Percentiles rank a stretch among this genome's conserved stretches.
phyloP scores from a whole-genome alignment of 2,888 invertebrate genomes.

The Volucella inanis region DNA sequence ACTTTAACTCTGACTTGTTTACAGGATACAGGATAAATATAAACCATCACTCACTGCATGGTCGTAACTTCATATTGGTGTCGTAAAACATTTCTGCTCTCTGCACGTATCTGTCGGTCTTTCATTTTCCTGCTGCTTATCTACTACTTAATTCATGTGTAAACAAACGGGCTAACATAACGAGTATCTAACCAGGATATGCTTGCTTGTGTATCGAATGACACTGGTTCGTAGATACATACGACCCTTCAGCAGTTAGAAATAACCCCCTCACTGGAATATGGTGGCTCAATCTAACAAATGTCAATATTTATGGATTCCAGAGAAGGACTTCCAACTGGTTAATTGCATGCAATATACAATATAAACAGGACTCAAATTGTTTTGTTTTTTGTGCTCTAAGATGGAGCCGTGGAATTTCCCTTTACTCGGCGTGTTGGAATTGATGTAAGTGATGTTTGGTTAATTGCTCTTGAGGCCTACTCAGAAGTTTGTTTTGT shows the following conservation, averaged over 20 bases:
- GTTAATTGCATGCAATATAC: constrained; percentile 61
- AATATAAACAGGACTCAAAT: constrained; percentile 23
- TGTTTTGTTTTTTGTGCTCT: constrained; percentile 1
- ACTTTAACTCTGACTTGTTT: not conserved
- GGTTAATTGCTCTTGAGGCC: constrained; percentile 58
- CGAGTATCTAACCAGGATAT: constrained; percentile 38
- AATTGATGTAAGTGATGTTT: constrained; percentile 54
- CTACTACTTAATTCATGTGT: constrained; percentile 65
- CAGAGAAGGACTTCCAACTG: constrained; percentile 61
- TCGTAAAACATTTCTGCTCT: not conserved
- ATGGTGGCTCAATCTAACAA: constrained; percentile 65
- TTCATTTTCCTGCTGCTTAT: constrained; percentile 27
- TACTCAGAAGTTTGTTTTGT: constrained; percentile 40
- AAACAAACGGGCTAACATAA: constrained; percentile 56
- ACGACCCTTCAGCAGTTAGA: not conserved
- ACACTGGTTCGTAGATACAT: not conserved
- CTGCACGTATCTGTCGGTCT: not conserved
- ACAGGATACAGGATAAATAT: constrained; percentile 2
- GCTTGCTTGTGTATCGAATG: constrained; percentile 31
- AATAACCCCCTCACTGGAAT: not conserved
- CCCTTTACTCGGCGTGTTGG: constrained; percentile 20
- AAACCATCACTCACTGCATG: not conserved
- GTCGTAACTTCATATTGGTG: constrained; percentile 12
- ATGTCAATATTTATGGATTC: constrained; percentile 71
- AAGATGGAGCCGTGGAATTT: not conserved